Evolutionary conservation across 2,797 vertebrate species (phyloP).

Genomic region (Taeniopygia guttata): DNA sequence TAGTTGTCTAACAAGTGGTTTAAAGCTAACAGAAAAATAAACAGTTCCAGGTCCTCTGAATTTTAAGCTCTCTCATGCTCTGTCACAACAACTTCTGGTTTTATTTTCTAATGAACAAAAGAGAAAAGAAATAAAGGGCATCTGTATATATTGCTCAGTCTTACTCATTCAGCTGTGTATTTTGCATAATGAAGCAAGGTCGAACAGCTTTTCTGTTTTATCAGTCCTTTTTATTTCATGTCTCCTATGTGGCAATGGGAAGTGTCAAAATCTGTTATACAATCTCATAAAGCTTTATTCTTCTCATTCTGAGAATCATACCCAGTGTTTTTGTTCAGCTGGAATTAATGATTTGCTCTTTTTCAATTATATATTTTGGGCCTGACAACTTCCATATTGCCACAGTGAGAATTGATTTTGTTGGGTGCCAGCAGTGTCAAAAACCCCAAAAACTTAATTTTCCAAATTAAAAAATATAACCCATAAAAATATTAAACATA

Average conservation of each 20-base stretch:
- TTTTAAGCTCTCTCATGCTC: background rate
- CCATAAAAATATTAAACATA: background rate
- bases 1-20: background rate
- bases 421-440: background rate
- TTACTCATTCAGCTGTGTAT: background rate
- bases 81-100: background rate
- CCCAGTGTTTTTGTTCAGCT: background rate
- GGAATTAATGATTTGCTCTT: background rate
- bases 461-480: background rate
- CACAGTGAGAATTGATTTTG: background rate
- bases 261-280: background rate
- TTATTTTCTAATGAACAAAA: background rate
- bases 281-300: background rate
- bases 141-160: background rate
- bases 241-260: background rate
- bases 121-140: background rate
- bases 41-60: background rate
- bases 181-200: background rate
- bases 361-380: background rate
- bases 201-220: background rate
- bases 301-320: background rate
- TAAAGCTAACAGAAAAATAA: background rate
- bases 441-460: background rate
- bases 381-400: background rate
- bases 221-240: background rate